phyloP scores from a whole-genome alignment of 2,113 vertebrate genomes.

The Diadophis punctatus region DNA sequence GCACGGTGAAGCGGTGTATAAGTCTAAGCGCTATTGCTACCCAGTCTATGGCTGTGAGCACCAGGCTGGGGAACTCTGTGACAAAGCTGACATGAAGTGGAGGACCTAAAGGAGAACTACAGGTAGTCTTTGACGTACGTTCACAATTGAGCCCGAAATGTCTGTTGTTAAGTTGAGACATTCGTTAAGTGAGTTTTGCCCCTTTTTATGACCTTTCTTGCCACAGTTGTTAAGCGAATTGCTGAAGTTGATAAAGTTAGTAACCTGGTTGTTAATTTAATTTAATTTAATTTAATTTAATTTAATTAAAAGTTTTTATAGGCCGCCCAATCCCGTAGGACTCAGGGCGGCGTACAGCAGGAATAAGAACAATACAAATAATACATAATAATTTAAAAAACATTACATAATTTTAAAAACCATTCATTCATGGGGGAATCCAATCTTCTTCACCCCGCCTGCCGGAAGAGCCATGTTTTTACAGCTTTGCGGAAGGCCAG shows the following conservation, averaged over 20 bases:
- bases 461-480: no score
- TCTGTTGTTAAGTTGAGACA: background rate
- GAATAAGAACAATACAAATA: no score
- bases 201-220: background rate
- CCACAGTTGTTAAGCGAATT: background rate
- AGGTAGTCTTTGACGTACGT: background rate
- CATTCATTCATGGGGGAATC: no score
- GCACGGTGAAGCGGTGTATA: no score
- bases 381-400: no score
- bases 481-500: no score
- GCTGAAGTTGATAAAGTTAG: background rate
- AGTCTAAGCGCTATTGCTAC: background rate
- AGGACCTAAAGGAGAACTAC: background rate
- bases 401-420: no score
- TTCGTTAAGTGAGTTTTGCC: background rate
- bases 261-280: background rate
- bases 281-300: no score
- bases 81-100: background rate
- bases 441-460: no score
- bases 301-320: no score
- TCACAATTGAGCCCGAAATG: background rate
- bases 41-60: background rate
- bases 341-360: no score
- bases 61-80: background rate
- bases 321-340: no score